These are phyloP conservation scores for Geodia barretti DNA, from an alignment of 37 sponge, comb jelly and placozoan genomes.

Conservation along the genomic window DNA sequence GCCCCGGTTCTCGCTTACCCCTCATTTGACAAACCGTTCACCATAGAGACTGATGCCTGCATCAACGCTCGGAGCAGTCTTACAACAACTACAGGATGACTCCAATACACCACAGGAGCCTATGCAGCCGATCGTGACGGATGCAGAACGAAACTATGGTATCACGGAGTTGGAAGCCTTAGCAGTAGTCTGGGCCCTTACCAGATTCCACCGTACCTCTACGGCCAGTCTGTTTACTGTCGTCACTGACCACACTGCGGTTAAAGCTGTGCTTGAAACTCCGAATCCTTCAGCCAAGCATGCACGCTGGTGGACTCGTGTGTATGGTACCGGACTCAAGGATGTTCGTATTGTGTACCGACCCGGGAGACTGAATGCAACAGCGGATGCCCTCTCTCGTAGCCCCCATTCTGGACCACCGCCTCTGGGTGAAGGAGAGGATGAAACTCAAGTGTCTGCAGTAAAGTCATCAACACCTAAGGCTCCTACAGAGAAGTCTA, in stretches of 20 bases:
- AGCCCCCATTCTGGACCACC: too few relatives aligned
- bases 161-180: slow-evolving; percentile 38
- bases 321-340: slow-evolving; percentile 44
- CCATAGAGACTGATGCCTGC: slow-evolving; percentile 75
- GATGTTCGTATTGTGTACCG: slow-evolving; percentile 35
- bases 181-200: slow-evolving; percentile 41
- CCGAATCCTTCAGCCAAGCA: too few relatives aligned
- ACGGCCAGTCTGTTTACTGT: slow-evolving; percentile 24
- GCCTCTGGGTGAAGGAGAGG: too few relatives aligned
- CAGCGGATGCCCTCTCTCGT: slow-evolving; percentile 57
- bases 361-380: slow-evolving; percentile 36
- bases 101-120: slow-evolving; percentile 47
- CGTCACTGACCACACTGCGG: slow-evolving; percentile 56
- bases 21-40: slow-evolving; percentile 20
- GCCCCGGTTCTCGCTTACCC: slow-evolving; percentile 64
- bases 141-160: slow-evolving; percentile 52
- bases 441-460: too few relatives aligned
- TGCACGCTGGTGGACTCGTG: slow-evolving; percentile 48
- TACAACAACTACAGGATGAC: slow-evolving; percentile 54
- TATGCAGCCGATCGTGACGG: slow-evolving; percentile 43
- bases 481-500: too few relatives aligned
- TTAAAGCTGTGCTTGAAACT: too few relatives aligned
- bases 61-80: slow-evolving; percentile 48
- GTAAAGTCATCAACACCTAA: too few relatives aligned
- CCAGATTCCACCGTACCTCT: too few relatives aligned